Evolutionary conservation across 2,888 invertebrate genomes (phyloP).

Genomic region (Cyrtodaria siliqua): DNA sequence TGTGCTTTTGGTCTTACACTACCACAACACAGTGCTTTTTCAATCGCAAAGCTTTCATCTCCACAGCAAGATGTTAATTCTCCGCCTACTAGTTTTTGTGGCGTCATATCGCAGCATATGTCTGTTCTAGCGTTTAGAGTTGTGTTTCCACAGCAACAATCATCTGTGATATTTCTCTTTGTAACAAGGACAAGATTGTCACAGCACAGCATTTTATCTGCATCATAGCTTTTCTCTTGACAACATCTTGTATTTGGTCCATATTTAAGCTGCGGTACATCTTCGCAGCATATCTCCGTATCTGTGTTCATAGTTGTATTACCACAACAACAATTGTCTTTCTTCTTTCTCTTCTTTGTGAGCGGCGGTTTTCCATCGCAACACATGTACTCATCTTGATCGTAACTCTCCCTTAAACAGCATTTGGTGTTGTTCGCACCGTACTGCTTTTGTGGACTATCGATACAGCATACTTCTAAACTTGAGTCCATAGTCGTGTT

Average conservation of each 20-base stretch:
- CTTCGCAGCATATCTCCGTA: constrained; percentile 54
- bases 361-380: constrained; percentile 34
- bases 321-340: constrained; percentile 59
- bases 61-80: constrained; percentile 51
- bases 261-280: constrained; percentile 33
- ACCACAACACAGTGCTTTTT: constrained; percentile 50
- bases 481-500: constrained; percentile 37
- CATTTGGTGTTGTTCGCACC: constrained; percentile 44
- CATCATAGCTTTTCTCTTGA: constrained; percentile 42
- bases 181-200: constrained; percentile 6
- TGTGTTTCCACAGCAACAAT: constrained; percentile 52
- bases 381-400: constrained; percentile 36
- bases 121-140: constrained; percentile 45
- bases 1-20: constrained; percentile 34
- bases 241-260: constrained; percentile 51
- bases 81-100: constrained; percentile 46
- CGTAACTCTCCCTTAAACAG: constrained; percentile 38
- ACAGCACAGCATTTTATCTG: constrained; percentile 36
- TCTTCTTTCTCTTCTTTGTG: constrained; percentile 30
- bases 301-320: constrained; percentile 48
- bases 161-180: constrained; percentile 42
- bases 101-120: constrained; percentile 50
- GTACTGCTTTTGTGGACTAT: constrained; percentile 33
- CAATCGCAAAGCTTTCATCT: constrained; percentile 35
- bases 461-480: constrained; percentile 46